phyloP scores from a whole-genome alignment of 2,113 vertebrate species.

The Siniperca knerii region DNA sequence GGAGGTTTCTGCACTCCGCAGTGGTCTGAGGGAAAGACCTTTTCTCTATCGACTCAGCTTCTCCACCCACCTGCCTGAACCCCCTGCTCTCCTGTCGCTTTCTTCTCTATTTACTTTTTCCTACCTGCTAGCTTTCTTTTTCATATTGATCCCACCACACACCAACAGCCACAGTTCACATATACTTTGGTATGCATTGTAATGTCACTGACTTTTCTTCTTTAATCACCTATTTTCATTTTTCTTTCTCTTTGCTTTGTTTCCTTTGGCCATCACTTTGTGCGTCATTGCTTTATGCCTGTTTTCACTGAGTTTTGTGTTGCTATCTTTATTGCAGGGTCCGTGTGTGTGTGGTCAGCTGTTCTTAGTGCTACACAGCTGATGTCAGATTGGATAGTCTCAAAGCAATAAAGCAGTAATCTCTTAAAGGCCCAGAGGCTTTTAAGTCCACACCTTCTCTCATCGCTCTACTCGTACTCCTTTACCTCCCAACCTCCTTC shows the following conservation, averaged over 20 bases:
- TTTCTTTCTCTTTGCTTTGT: slow-evolving; percentile 25
- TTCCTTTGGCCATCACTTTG: slow-evolving; percentile 34
- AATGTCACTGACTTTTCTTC: slow-evolving; percentile 31
- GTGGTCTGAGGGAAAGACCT: slow-evolving; percentile 72
- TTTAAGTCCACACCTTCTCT: slow-evolving; percentile 72
- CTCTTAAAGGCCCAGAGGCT: slow-evolving; percentile 79
- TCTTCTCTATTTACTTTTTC: slow-evolving; percentile 25
- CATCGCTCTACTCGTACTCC: slow-evolving; percentile 54
- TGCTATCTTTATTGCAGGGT: slow-evolving; percentile 63
- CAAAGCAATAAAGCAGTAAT: slow-evolving; percentile 84
- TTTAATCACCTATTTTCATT: not conserved
- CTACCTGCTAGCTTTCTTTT: slow-evolving; percentile 27
- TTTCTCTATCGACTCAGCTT: slow-evolving; percentile 42
- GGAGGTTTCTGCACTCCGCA: slow-evolving; percentile 70
- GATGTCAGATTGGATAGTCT: slow-evolving; percentile 82
- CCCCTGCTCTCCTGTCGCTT: slow-evolving; percentile 34
- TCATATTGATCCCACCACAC: not conserved
- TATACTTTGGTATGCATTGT: not conserved
- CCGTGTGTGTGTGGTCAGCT: slow-evolving; percentile 72
- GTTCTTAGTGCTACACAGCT: slow-evolving; percentile 73
- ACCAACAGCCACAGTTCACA: slow-evolving; percentile 5
- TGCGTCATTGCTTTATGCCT: slow-evolving; percentile 45
- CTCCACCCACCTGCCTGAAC: slow-evolving; percentile 46
- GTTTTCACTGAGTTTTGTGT: slow-evolving; percentile 43
- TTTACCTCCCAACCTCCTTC: slow-evolving; percentile 65